These are phyloP conservation scores for Paguma larvata DNA, from an alignment of 2,797 vertebrate species.

Conservation along the genomic window DNA sequence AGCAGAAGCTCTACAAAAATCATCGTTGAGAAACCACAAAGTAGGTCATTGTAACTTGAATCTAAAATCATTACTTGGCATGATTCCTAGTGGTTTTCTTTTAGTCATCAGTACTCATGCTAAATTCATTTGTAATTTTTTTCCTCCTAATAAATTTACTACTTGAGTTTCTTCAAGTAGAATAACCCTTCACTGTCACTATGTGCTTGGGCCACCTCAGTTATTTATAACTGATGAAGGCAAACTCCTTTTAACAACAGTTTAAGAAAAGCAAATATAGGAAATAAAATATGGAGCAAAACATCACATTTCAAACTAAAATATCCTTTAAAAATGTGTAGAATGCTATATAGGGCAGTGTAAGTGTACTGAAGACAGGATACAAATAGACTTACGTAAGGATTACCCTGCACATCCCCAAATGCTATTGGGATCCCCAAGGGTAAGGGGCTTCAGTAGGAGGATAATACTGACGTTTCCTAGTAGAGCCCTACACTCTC, in stretches of 20 bases:
- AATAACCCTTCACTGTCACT: background rate
- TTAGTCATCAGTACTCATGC: background rate
- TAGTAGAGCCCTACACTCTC: background rate
- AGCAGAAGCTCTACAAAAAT: background rate
- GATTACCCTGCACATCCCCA: background rate
- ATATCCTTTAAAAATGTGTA: background rate
- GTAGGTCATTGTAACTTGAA: background rate
- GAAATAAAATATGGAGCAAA: background rate
- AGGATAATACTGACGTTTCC: background rate
- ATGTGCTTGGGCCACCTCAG: background rate
- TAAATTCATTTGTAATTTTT: constrained; percentile 24
- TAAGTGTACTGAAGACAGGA: background rate
- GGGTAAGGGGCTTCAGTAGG: background rate
- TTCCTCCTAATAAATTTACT: background rate
- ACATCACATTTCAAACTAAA: background rate
- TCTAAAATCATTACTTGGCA: background rate
- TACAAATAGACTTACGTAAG: background rate
- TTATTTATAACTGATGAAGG: background rate
- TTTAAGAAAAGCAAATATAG: background rate
- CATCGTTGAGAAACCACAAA: background rate
- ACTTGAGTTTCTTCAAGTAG: background rate
- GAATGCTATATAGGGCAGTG: accelerated
- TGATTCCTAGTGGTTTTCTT: background rate
- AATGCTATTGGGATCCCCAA: background rate
- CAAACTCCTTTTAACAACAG: background rate